These are phyloP conservation scores for fruit fly (Drosophila melanogaster) DNA, from an alignment of 1,140 invertebrate species.

Conservation along the genomic window DNA sequence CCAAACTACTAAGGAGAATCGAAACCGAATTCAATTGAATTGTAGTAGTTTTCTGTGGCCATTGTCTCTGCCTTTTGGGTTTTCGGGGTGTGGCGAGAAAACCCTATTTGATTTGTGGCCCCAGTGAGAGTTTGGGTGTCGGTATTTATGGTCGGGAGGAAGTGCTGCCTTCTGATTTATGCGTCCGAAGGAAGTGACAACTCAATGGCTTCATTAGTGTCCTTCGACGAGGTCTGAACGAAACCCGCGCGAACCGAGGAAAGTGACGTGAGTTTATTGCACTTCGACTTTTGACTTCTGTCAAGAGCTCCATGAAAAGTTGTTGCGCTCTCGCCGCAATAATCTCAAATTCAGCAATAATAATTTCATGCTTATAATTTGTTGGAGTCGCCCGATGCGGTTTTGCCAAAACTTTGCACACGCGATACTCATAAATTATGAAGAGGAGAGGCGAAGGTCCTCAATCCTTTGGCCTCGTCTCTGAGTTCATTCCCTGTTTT, in stretches of 20 bases:
- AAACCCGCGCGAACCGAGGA: neutral
- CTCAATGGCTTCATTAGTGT: constrained; percentile 79
- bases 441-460: constrained; percentile 21
- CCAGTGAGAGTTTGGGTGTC: constrained; percentile 11
- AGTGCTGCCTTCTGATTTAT: constrained; percentile 68
- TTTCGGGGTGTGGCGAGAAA: constrained; percentile 53
- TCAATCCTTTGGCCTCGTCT: constrained; percentile 38
- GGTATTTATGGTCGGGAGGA: constrained; percentile 64
- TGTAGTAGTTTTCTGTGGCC: constrained; percentile 32
- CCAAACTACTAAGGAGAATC: constrained; percentile 24
- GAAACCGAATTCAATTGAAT: constrained; percentile 55
- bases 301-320: constrained; percentile 45
- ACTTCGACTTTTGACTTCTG: constrained; percentile 79
- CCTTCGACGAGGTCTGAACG: constrained; percentile 9
- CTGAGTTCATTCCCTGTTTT: constrained; percentile 29
- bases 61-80: constrained; percentile 52
- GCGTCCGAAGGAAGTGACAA: constrained; percentile 69
- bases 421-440: constrained; percentile 67
- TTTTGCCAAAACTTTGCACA: constrained; percentile 52
- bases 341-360: constrained; percentile 55
- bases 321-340: constrained; percentile 36
- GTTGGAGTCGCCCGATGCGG: constrained; percentile 16
- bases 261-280: constrained; percentile 62
- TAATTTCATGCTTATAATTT: constrained; percentile 51
- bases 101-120: constrained; percentile 70